Evolutionary conservation across 2,113 vertebrate genomes (phyloP).

Genomic region (Daphoenositta chrysoptera): DNA sequence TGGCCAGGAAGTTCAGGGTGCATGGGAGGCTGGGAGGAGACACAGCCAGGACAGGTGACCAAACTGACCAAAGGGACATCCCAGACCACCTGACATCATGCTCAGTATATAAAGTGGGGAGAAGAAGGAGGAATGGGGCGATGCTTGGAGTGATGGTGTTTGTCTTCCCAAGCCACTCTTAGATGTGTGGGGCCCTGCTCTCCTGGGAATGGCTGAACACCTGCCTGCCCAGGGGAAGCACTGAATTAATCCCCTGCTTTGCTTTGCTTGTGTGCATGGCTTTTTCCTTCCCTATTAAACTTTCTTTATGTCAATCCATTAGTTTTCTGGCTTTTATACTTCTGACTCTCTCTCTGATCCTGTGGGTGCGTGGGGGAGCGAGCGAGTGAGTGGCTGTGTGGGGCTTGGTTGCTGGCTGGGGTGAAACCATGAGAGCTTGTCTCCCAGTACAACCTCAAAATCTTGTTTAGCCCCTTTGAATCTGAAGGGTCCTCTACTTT

Average conservation of each 20-base stretch:
- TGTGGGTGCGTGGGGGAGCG: not conserved
- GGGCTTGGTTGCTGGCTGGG: not conserved
- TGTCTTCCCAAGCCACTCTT: not conserved
- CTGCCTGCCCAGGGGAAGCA: not conserved
- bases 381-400: not conserved
- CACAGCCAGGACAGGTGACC: not conserved
- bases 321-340: not conserved
- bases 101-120: accelerated
- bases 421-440: not conserved
- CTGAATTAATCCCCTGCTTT: not conserved
- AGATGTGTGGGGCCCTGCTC: accelerated
- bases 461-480: not conserved
- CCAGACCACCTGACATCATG: not conserved
- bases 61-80: not conserved
- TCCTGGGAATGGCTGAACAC: not conserved
- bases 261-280: accelerated
- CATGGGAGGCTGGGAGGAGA: not conserved
- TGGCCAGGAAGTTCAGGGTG: accelerated
- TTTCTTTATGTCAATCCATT: not conserved
- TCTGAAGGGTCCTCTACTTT: not conserved
- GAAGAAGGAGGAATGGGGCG: not conserved
- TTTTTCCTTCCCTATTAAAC: not conserved
- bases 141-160: not conserved
- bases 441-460: not conserved
- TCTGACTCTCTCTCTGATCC: not conserved